These are phyloP conservation scores for Silurus meridionalis DNA, from an alignment of 2,113 vertebrate genomes.

Conservation along the genomic window DNA sequence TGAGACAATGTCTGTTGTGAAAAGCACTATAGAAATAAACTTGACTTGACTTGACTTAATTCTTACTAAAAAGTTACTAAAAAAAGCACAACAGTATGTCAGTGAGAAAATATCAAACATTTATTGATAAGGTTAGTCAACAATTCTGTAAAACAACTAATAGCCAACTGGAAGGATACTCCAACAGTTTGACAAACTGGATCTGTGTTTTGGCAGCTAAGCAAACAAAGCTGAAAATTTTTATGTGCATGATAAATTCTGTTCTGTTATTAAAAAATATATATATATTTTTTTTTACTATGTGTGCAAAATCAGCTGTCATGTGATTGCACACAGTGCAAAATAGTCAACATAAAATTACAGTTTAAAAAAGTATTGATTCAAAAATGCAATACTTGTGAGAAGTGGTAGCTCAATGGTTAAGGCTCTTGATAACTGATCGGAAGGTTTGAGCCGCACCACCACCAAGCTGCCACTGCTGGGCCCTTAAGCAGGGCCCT, in stretches of 20 bases:
- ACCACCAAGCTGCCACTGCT: too few species aligned
- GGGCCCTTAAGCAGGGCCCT: too few species aligned
- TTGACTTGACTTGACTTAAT: too few species aligned
- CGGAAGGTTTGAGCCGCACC: too few species aligned
- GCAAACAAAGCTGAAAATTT: neutral
- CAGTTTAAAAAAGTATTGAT: constrained; percentile 38
- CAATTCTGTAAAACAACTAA: neutral
- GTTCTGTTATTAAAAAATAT: neutral
- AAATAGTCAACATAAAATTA: constrained; percentile 13
- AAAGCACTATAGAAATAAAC: too few species aligned
- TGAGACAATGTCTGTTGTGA: too few species aligned
- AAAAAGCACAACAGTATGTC: neutral
- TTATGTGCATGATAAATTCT: neutral
- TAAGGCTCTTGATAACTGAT: too few species aligned
- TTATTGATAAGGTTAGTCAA: neutral
- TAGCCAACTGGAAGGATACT: neutral
- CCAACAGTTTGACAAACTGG: neutral
- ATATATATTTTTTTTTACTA: neutral
- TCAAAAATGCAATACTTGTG: constrained; percentile 37
- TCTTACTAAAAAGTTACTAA: too few species aligned
- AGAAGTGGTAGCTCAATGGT: too few species aligned
- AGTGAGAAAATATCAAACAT: neutral
- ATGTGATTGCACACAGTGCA: constrained; percentile 23
- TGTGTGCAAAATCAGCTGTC: neutral
- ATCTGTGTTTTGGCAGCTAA: neutral